These are phyloP conservation scores for Caracal caracal DNA, from an alignment of 2,113 vertebrate species.

Conservation along the genomic window DNA sequence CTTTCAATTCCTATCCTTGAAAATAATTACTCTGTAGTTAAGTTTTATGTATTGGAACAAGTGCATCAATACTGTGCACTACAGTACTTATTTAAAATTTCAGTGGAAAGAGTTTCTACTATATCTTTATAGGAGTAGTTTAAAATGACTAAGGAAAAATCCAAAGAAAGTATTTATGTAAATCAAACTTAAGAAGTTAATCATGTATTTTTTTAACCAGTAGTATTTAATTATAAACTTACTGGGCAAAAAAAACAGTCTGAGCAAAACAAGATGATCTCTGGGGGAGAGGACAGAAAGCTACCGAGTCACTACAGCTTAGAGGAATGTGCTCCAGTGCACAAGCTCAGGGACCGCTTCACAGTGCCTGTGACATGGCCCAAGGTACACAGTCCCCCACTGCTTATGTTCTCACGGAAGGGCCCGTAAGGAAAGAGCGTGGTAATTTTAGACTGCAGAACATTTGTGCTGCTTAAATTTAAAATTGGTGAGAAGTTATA, in stretches of 20 bases:
- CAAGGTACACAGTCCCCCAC: not conserved
- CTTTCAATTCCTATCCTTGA: not conserved
- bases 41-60: not conserved
- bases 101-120: not conserved
- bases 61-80: not conserved
- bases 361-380: not conserved
- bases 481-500: slow-evolving; percentile 1
- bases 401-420: not conserved
- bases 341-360: not conserved
- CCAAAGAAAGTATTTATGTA: not conserved
- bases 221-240: not conserved
- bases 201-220: not conserved
- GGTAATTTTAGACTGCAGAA: not conserved
- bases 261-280: not conserved
- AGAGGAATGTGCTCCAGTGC: fast-evolving
- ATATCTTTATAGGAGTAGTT: not conserved
- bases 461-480: slow-evolving; percentile 17
- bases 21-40: not conserved
- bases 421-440: not conserved
- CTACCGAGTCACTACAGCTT: not conserved
- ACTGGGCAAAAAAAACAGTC: not conserved
- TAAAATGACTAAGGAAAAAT: not conserved
- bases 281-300: not conserved
- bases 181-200: not conserved
- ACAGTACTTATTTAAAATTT: not conserved